Conservation (phyloP, 2,113 vertebrate genomes). For the Eonycteris spelaea region DNA sequence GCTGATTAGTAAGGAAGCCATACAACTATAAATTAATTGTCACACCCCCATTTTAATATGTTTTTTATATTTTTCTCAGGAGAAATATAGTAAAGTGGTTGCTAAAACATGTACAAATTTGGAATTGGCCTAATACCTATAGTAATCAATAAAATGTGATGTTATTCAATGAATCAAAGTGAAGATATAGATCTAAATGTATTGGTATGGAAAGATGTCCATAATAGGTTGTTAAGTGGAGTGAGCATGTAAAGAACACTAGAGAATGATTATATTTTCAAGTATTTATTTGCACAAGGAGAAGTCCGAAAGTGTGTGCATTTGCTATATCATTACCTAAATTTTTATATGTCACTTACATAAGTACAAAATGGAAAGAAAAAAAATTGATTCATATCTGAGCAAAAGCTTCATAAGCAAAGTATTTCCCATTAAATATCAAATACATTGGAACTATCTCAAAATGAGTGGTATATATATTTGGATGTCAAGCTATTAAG, state of each 20-base stretch:
- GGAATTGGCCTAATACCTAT: background rate
- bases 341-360: background rate
- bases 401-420: background rate
- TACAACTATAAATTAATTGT: background rate
- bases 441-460: background rate
- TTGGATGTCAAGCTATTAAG: constrained; percentile 5
- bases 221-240: background rate
- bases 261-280: background rate
- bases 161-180: background rate
- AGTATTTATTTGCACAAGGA: background rate
- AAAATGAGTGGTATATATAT: background rate
- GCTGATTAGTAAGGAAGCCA: background rate
- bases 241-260: background rate
- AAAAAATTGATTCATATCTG: background rate
- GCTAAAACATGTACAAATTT: background rate
- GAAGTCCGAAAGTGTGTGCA: background rate
- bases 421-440: background rate
- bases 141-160: background rate
- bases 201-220: background rate
- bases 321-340: background rate
- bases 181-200: background rate
- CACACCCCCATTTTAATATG: background rate
- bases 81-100: background rate
- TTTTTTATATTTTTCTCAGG: background rate
- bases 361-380: background rate